phyloP scores from a whole-genome alignment of 2,797 vertebrate species.

The Cyclura pinguis region DNA sequence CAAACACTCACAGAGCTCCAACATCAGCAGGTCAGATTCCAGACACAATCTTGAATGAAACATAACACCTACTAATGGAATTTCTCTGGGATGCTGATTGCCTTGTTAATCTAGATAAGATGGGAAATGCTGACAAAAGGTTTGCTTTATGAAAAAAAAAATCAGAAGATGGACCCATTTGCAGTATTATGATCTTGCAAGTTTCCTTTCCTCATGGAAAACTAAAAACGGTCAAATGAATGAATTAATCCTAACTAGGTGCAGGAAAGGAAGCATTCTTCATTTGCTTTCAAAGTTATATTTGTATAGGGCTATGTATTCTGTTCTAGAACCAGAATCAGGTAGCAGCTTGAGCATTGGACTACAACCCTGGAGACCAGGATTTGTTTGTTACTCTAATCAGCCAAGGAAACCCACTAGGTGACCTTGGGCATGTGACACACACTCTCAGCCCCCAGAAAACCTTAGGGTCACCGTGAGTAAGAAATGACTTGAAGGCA shows the following conservation, averaged over 20 bases:
- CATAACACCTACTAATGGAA: neutral
- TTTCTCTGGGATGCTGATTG: neutral
- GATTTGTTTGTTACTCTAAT: too few relatives aligned
- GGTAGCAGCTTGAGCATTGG: too few relatives aligned
- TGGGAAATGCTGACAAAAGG: neutral
- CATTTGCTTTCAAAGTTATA: neutral
- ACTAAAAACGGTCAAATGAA: neutral
- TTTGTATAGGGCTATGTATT: neutral
- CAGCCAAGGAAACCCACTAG: too few relatives aligned
- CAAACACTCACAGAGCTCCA: neutral
- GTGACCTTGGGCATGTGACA: too few relatives aligned
- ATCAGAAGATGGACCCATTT: neutral
- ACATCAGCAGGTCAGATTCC: neutral
- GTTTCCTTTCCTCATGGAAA: neutral
- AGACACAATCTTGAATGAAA: neutral
- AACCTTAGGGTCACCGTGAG: too few relatives aligned
- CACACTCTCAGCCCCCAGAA: too few relatives aligned
- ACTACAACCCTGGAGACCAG: too few relatives aligned
- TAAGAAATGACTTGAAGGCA: too few relatives aligned
- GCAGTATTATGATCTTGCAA: neutral
- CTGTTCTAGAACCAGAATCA: neutral
- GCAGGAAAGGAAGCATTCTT: neutral
- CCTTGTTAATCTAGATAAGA: neutral
- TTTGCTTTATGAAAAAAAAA: neutral
- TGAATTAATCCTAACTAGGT: neutral